Conservation (phyloP, 2,797 vertebrate species). For the Cossypha dichroa region DNA sequence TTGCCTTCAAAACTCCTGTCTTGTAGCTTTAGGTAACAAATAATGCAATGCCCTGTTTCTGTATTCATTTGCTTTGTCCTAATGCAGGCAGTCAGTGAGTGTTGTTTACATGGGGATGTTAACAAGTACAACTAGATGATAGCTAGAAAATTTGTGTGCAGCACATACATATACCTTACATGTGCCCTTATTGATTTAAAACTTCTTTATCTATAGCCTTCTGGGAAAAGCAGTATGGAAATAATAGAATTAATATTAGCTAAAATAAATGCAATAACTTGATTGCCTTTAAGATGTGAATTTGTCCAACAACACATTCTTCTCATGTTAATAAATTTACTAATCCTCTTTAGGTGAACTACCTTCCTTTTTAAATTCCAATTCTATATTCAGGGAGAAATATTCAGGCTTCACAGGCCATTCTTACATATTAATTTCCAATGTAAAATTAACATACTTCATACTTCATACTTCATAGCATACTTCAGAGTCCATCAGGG, state of each 20-base stretch:
- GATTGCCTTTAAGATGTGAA: background rate
- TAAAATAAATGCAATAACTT: background rate
- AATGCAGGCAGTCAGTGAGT: background rate
- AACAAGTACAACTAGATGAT: background rate
- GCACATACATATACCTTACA: background rate
- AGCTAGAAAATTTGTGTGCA: background rate
- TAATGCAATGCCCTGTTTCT: rapidly evolving
- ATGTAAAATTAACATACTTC: background rate
- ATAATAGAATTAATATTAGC: background rate
- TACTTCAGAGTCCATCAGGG: background rate
- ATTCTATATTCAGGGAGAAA: background rate
- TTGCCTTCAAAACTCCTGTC: background rate
- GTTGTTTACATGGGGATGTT: background rate
- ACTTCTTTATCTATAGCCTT: background rate
- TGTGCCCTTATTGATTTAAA: background rate
- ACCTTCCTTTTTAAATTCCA: background rate
- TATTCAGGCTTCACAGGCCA: background rate
- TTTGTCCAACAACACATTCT: background rate
- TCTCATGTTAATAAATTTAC: background rate
- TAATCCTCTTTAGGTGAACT: background rate
- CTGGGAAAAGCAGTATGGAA: background rate
- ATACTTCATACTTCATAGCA: background rate
- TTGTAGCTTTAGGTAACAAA: background rate
- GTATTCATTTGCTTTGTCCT: background rate
- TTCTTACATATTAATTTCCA: background rate